Evolutionary conservation across 1,140 invertebrate genomes (phyloP), one percentile per base, ranked within the genome.

Genomic region (Drosophila sulfurigaster): DNA sequence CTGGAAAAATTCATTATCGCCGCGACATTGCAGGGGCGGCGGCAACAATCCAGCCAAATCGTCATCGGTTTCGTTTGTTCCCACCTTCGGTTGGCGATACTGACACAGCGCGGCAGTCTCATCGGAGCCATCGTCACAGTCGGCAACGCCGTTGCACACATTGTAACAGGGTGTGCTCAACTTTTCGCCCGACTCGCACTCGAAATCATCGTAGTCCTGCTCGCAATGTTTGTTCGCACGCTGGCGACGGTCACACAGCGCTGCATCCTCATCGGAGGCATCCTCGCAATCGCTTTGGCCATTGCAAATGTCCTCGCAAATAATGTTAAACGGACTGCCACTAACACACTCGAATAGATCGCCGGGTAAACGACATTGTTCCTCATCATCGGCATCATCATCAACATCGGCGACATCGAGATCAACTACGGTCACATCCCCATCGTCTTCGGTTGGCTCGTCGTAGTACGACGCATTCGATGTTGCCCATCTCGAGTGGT

Each of bases 61-160:
- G 35, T 38, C 35, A 3, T 38, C 35, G 35, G 8, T 10, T 38
- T 25, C 20, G 20, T 25, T 25, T 25, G 20, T 3, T 25, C 20
- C 20, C 20, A 25, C 7, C 35, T 38, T 38, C 7, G 35, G 35
- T 10, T 7, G 8, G 8, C 35, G 35, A 10, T 10, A 10, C 35
- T 38, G 35, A 10, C 35, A 38, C 1, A 38, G 6, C 1, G 35
- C 8, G 41, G 41, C 11, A n/a, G 3, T 43, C 41, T 43, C 41
- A n/a, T 43, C 75, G 35, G 75, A 73, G 11, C 38, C 75, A 35
- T 78, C 75, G 3, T 49, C 35, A 10, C 75, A 78, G 7, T 78
- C 63, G 30, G 3, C 0, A 0, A 6, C 0, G 0, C 43, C 45
- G 43, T 78, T 64, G 70, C 75, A 78, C 3, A 68, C 16, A 1